Evolutionary conservation across 2,888 invertebrate genomes (phyloP).

Genomic region (Drosophila austrosaltans): DNA sequence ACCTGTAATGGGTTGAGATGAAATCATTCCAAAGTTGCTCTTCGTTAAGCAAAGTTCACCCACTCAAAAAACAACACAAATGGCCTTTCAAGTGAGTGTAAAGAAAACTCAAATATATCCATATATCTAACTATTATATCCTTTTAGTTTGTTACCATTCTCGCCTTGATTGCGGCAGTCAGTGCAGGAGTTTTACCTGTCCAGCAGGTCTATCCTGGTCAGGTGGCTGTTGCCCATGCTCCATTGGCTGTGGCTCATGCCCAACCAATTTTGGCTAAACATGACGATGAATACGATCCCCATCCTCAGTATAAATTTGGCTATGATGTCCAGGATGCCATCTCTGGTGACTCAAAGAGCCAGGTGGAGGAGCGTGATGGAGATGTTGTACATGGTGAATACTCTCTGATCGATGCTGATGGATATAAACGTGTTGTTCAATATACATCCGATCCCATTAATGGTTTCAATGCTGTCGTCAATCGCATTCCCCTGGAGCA

Average conservation of each 20-base stretch:
- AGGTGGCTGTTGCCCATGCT: slow-evolving; percentile 56
- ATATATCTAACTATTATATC: neutral
- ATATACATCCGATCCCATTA: slow-evolving; percentile 58
- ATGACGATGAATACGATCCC: slow-evolving; percentile 79
- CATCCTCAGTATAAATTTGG: slow-evolving; percentile 81
- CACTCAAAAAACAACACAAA: slow-evolving; percentile 35
- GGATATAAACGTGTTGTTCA: slow-evolving; percentile 76
- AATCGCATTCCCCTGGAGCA: slow-evolving; percentile 69
- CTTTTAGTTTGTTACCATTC: slow-evolving; percentile 68
- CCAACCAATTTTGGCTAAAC: slow-evolving; percentile 73
- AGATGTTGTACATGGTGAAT: slow-evolving; percentile 81
- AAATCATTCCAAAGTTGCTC: slow-evolving; percentile 72
- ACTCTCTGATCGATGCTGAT: slow-evolving; percentile 81
- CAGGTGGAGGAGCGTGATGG: slow-evolving; percentile 82
- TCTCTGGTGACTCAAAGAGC: slow-evolving; percentile 81
- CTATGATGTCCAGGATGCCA: slow-evolving; percentile 79
- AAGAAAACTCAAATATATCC: neutral
- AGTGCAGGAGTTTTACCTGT: slow-evolving; percentile 76
- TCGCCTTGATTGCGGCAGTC: slow-evolving; percentile 72
- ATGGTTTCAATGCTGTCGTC: slow-evolving; percentile 70
- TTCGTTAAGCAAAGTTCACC: slow-evolving; percentile 51
- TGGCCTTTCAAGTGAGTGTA: slow-evolving; percentile 69
- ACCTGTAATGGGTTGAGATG: slow-evolving; percentile 32
- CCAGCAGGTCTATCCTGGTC: slow-evolving; percentile 62
- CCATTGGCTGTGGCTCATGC: slow-evolving; percentile 56